Evolutionary conservation across 2,888 invertebrate species (phyloP).

Genomic region (Ceraclea dissimilis): DNA sequence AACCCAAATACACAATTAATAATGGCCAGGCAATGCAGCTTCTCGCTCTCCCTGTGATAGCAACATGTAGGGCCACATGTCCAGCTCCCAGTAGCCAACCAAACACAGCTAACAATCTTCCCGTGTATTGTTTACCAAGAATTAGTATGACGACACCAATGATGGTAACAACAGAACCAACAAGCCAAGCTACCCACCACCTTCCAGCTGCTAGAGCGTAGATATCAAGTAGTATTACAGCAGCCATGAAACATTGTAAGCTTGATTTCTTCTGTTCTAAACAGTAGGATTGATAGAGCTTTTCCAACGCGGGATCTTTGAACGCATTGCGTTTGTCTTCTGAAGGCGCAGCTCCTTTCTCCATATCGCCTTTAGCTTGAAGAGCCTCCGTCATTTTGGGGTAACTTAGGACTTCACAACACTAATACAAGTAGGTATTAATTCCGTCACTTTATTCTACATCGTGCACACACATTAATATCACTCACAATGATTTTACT

Average conservation of each 20-base stretch:
- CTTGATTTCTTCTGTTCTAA: slow-evolving; percentile 65
- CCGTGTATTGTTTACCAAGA: slow-evolving; percentile 34
- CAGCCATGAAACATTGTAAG: slow-evolving; percentile 59
- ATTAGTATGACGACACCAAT: slow-evolving; percentile 35
- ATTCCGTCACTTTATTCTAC: too few species aligned
- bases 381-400: slow-evolving; percentile 9
- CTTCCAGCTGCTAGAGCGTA: slow-evolving; percentile 52
- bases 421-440: too few species aligned
- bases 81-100: slow-evolving; percentile 32
- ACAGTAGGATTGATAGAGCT: slow-evolving; percentile 64
- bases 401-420: neutral
- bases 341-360: slow-evolving; percentile 8
- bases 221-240: slow-evolving; percentile 58
- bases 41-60: slow-evolving; percentile 47
- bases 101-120: slow-evolving; percentile 32
- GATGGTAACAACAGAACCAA: slow-evolving; percentile 24
- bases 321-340: slow-evolving; percentile 37
- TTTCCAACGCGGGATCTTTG: slow-evolving; percentile 56
- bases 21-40: slow-evolving; percentile 67
- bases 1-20: slow-evolving; percentile 63
- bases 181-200: slow-evolving; percentile 34
- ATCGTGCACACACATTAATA: too few species aligned
- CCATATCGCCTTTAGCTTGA: slow-evolving; percentile 8
- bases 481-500: too few species aligned
- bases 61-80: slow-evolving; percentile 39